Conservation (phyloP, 2,888 invertebrate species). For the Pammene fasciana region DNA sequence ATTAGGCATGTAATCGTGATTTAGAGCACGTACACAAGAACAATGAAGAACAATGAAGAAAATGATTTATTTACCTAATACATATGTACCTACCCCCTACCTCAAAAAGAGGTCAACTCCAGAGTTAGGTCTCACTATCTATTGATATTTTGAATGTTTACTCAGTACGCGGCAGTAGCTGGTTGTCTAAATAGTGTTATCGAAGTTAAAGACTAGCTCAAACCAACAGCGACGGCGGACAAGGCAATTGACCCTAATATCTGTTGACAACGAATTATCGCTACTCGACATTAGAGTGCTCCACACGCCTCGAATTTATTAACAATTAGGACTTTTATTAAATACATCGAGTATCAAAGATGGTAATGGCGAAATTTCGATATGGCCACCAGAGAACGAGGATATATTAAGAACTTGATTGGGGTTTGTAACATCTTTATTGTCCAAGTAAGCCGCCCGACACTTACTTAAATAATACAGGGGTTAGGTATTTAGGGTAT, state of each 20-base stretch:
- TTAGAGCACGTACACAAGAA: too few species aligned
- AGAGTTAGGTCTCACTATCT: constrained; percentile 55
- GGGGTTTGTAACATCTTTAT: too few species aligned
- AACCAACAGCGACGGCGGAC: constrained; percentile 60
- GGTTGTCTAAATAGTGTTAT: constrained; percentile 66
- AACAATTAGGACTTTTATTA: constrained; percentile 31
- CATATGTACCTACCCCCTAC: background rate
- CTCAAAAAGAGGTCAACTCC: constrained; percentile 50
- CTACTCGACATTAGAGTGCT: constrained; percentile 47
- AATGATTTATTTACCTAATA: too few species aligned
- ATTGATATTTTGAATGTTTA: constrained; percentile 59
- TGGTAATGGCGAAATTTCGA: too few species aligned
- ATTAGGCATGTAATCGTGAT: too few species aligned
- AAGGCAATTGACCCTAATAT: constrained; percentile 75
- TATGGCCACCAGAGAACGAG: too few species aligned
- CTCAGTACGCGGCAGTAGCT: constrained; percentile 56
- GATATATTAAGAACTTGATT: too few species aligned
- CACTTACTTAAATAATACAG: too few species aligned
- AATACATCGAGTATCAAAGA: too few species aligned
- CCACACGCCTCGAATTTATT: constrained; percentile 29
- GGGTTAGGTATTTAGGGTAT: too few species aligned
- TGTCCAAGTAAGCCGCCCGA: too few species aligned
- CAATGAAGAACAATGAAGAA: too few species aligned
- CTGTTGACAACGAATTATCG: constrained; percentile 65
- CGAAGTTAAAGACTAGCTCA: constrained; percentile 54